phyloP scores from a whole-genome alignment of 2,888 invertebrate species.

The Brachylomia viminalis region DNA sequence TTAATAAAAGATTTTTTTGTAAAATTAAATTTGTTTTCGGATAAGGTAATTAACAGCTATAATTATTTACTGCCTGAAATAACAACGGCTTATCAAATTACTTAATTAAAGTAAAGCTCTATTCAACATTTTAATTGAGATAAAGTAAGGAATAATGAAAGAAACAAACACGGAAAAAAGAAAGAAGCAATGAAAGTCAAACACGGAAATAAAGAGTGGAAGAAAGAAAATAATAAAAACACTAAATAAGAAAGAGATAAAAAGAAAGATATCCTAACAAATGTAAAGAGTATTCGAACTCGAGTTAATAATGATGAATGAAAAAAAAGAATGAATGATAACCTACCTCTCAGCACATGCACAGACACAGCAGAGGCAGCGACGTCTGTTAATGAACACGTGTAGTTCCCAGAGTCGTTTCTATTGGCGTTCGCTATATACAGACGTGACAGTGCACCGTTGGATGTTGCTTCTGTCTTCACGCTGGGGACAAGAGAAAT shows the following conservation, averaged over 20 bases:
- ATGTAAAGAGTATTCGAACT: too few species aligned
- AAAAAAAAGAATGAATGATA: background rate
- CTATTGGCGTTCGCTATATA: constrained; percentile 95
- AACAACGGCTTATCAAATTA: background rate
- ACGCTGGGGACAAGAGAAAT: constrained; percentile 90
- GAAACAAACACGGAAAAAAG: background rate
- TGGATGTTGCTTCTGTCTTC: constrained; percentile 94
- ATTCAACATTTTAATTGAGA: background rate
- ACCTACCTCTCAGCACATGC: constrained; percentile 94
- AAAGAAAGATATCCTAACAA: too few species aligned
- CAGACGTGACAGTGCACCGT: constrained; percentile 93
- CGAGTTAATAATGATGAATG: background rate
- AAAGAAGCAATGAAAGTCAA: background rate
- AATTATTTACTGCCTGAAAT: background rate
- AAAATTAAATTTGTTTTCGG: background rate
- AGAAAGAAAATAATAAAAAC: background rate
- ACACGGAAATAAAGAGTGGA: background rate
- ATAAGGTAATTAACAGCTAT: background rate
- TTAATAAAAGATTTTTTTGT: too few species aligned
- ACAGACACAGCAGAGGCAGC: constrained; percentile 93
- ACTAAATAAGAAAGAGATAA: background rate
- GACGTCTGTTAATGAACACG: constrained; percentile 93
- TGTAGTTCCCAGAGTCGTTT: constrained; percentile 95
- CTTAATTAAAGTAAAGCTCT: too few species aligned
- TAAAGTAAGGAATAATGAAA: too few species aligned